Conservation (phyloP, 2,113 vertebrate genomes). For the Engraulis encrasicolus region DNA sequence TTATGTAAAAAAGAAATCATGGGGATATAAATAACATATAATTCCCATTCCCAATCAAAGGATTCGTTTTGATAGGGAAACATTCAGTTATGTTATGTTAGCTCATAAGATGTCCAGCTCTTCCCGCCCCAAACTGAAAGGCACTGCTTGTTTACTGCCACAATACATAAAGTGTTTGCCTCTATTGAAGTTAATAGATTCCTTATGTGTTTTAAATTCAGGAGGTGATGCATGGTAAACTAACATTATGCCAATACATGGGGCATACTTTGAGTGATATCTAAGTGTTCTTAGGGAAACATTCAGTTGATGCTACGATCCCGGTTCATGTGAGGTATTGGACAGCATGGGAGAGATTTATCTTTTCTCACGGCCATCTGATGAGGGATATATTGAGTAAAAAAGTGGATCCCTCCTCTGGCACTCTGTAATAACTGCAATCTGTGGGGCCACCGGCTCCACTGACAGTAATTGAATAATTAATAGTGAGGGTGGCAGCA, state of each 20-base stretch:
- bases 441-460: conserved; percentile 8
- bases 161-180: neutral
- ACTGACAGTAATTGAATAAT: conserved; percentile 16
- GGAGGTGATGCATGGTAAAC: neutral
- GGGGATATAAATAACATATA: no score
- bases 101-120: no score
- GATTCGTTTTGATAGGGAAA: no score
- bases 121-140: neutral
- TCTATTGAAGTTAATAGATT: neutral
- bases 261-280: neutral
- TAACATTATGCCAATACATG: neutral
- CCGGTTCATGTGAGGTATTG: neutral
- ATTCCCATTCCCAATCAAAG: no score
- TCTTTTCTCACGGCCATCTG: neutral
- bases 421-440: neutral
- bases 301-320: neutral
- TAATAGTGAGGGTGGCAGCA: conserved; percentile 20
- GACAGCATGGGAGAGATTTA: neutral
- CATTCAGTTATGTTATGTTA: no score
- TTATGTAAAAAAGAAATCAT: no score
- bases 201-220: no score
- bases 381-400: neutral
- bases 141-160: neutral
- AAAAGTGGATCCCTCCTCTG: neutral
- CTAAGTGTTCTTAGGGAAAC: neutral